These are phyloP conservation scores for Quadriops clusia DNA, from an alignment of 2,888 invertebrate species.

Conservation along the genomic window DNA sequence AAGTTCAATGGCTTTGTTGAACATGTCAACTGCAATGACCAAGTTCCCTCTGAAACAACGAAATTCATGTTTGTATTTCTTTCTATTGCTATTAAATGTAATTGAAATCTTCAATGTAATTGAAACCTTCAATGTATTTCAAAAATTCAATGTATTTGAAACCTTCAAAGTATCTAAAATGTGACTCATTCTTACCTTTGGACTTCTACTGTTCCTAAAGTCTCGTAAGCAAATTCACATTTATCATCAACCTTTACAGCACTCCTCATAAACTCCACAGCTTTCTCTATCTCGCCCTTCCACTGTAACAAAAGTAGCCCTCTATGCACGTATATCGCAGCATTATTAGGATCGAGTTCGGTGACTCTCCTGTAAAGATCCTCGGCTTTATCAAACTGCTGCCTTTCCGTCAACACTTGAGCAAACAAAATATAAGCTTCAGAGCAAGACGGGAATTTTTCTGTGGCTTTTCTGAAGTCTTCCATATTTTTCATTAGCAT, in stretches of 20 bases:
- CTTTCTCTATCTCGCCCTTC: slow-evolving; percentile 70
- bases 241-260: slow-evolving; percentile 81
- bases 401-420: slow-evolving; percentile 78
- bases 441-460: slow-evolving; percentile 70
- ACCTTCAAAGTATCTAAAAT: no score
- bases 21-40: slow-evolving; percentile 67
- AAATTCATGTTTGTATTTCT: no score
- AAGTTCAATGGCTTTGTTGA: slow-evolving; percentile 77
- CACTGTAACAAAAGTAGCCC: slow-evolving; percentile 75
- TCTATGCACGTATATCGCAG: slow-evolving; percentile 76
- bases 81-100: no score
- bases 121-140: no score
- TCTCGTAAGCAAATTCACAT: slow-evolving; percentile 92
- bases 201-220: slow-evolving; percentile 87
- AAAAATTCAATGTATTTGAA: no score
- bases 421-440: slow-evolving; percentile 85
- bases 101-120: no score
- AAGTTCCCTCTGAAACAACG: slow-evolving; percentile 74
- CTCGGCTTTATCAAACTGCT: slow-evolving; percentile 74
- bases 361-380: slow-evolving; percentile 69
- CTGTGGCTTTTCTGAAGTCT: slow-evolving; percentile 63
- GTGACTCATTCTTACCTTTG: slow-evolving; percentile 53
- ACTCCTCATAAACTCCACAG: slow-evolving; percentile 63
- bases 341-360: slow-evolving; percentile 72
- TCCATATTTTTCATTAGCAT: slow-evolving; percentile 53